These are phyloP conservation scores for Aulostomus chinensis DNA, from an alignment of 2,797 vertebrate genomes.

Conservation along the genomic window DNA sequence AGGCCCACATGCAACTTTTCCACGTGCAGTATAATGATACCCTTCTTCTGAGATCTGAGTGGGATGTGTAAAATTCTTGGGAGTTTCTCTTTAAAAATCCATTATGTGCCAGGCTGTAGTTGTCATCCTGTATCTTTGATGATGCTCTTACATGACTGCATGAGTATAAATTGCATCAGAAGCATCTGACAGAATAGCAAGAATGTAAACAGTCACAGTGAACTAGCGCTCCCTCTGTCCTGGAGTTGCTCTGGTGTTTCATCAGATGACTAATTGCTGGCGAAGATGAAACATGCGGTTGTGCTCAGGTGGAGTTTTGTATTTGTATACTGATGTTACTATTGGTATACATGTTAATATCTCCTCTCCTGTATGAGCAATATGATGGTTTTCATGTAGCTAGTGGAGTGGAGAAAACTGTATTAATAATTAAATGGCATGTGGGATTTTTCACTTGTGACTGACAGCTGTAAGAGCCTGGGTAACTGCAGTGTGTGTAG, in stretches of 20 bases:
- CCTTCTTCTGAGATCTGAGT: too few species aligned
- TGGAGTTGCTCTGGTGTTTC: constrained; percentile 53
- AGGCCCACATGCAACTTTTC: too few species aligned
- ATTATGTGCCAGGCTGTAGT: too few species aligned
- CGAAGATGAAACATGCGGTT: constrained; percentile 12
- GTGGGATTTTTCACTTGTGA: constrained; percentile 25
- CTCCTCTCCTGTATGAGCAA: background rate
- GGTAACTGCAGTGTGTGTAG: constrained; percentile 26
- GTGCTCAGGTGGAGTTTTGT: background rate
- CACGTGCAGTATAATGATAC: too few species aligned
- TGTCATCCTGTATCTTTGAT: background rate
- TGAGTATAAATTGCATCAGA: background rate
- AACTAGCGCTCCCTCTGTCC: background rate
- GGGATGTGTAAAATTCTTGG: too few species aligned
- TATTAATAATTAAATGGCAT: background rate
- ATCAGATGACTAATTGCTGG: constrained; percentile 45
- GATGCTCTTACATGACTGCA: background rate
- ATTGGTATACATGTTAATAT: background rate
- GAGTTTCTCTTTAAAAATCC: too few species aligned
- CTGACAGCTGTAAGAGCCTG: constrained; percentile 42
- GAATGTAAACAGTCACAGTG: background rate
- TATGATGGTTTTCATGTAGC: background rate
- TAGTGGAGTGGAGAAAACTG: background rate
- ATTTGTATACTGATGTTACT: constrained; percentile 1
- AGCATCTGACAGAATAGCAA: background rate